Percentiles rank a stretch among this genome's conserved stretches.
phyloP scores from a whole-genome alignment of 2,797 vertebrate species.

The Ciconia nigra region DNA sequence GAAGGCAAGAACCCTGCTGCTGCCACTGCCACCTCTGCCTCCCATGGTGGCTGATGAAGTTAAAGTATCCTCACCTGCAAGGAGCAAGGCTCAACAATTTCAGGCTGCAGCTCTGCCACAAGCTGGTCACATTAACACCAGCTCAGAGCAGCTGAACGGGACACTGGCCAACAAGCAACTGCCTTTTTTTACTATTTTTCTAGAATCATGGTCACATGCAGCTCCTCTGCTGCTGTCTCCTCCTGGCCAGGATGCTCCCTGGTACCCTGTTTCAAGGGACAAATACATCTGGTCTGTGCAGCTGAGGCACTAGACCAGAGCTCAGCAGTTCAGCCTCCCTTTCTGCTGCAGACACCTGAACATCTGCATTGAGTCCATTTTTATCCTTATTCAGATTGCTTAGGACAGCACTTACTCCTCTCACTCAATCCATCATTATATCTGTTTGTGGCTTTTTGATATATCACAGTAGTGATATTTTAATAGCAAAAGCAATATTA shows the following conservation, averaged over 20 bases:
- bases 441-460: not conserved
- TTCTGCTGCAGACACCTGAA: not conserved
- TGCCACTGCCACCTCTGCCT: not conserved
- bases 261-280: not conserved
- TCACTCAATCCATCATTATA: not conserved
- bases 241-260: not conserved
- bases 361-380: not conserved
- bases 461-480: not conserved
- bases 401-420: not conserved
- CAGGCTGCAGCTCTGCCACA: not conserved
- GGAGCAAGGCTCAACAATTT: not conserved
- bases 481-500: not conserved
- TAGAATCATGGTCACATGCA: not conserved
- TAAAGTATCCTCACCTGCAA: not conserved
- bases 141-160: not conserved
- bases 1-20: not conserved
- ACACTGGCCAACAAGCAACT: not conserved
- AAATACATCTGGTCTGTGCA: not conserved
- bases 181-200: not conserved
- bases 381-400: not conserved
- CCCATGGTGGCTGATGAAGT: not conserved
- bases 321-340: not conserved
- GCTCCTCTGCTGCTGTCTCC: not conserved
- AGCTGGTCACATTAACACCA: not conserved
- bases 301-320: not conserved